Conservation (phyloP, 1,140 invertebrate species). For the Caerostris darwini region DNA sequence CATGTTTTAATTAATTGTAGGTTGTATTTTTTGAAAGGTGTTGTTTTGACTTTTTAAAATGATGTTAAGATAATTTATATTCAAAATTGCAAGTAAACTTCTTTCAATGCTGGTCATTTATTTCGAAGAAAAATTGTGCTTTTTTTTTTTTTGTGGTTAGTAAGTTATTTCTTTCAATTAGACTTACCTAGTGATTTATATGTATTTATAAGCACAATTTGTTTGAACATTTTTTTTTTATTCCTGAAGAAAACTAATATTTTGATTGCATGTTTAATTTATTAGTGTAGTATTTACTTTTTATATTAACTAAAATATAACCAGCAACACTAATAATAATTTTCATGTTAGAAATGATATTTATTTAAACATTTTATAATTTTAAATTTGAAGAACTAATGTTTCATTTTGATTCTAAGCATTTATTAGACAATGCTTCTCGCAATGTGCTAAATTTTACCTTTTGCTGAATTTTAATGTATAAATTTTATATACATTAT, state of each 20-base stretch:
- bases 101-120: conserved; percentile 19
- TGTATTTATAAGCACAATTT: background rate
- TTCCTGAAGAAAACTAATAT: background rate
- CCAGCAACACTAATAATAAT: too few species aligned
- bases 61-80: background rate
- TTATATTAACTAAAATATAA: too few species aligned
- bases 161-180: background rate
- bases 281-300: background rate
- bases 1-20: background rate
- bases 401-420: conserved; percentile 7
- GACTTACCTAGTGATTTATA: background rate
- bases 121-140: background rate
- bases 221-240: background rate
- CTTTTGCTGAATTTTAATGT: conserved; percentile 15
- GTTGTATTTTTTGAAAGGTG: background rate
- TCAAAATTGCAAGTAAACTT: background rate
- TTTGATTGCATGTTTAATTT: background rate
- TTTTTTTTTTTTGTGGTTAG: background rate
- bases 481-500: background rate
- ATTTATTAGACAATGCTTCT: background rate
- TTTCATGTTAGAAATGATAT: background rate
- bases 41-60: background rate
- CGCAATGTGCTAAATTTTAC: conserved; percentile 25
- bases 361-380: background rate
- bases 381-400: background rate